These are phyloP conservation scores for Aleiodes sp. DNA, from an alignment of 1,140 invertebrate genomes.

Conservation along the genomic window DNA sequence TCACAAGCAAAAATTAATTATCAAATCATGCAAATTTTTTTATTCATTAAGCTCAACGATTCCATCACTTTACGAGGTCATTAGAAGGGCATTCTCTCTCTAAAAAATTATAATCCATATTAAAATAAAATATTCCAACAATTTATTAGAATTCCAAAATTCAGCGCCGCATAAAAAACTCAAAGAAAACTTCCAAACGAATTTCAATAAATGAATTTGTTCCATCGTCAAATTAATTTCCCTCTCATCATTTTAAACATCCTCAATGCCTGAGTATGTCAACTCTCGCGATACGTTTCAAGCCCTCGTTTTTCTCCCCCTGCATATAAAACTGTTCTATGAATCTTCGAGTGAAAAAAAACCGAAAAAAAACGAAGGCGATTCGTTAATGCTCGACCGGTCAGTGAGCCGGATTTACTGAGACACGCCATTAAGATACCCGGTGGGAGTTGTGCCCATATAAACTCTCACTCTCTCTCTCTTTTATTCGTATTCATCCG, in stretches of 20 bases:
- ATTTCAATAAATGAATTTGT: not conserved
- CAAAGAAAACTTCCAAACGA: no score
- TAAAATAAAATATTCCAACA: no score
- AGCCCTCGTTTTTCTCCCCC: not conserved
- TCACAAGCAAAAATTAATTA: no score
- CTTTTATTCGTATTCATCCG: slow-evolving; percentile 29
- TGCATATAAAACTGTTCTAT: not conserved
- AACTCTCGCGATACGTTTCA: no score
- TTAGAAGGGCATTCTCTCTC: no score
- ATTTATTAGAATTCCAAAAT: no score
- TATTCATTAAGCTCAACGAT: no score
- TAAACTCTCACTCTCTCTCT: slow-evolving; percentile 6
- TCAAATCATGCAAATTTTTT: no score
- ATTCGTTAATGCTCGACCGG: slow-evolving; percentile 19
- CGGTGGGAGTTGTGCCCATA: slow-evolving; percentile 29
- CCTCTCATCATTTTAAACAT: not conserved
- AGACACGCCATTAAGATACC: slow-evolving; percentile 36
- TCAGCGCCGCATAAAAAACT: no score
- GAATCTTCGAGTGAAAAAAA: not conserved
- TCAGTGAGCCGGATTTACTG: slow-evolving; percentile 23
- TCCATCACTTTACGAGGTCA: no score
- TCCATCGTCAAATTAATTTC: not conserved
- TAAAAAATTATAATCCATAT: no score
- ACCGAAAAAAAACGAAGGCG: not conserved
- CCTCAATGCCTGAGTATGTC: no score